Evolutionary conservation across 2,113 vertebrate genomes (phyloP).

Genomic region (Pterophyllum scalare): DNA sequence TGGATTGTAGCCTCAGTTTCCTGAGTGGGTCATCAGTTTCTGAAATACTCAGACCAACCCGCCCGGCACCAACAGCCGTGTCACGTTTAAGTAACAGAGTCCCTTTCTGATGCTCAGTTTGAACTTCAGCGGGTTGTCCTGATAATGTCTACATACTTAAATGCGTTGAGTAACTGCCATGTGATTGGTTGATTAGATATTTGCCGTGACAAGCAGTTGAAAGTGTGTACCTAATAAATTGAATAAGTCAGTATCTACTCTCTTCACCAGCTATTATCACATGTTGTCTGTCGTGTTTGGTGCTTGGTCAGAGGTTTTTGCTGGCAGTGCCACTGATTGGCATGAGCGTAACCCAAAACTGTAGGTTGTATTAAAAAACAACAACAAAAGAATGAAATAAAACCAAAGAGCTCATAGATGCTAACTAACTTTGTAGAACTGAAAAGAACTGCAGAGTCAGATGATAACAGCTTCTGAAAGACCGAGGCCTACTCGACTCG

Average conservation of each 20-base stretch:
- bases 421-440: not conserved
- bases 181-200: not conserved
- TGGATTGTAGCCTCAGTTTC: not conserved
- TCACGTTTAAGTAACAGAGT: not conserved
- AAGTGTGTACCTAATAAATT: not conserved
- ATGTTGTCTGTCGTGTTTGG: not conserved
- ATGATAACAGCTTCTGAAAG: slow-evolving; percentile 3
- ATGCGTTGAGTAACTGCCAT: not conserved
- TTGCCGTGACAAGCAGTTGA: not conserved
- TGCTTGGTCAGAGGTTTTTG: not conserved
- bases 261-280: not conserved
- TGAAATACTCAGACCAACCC: not conserved
- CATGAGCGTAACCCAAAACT: too few species aligned
- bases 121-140: not conserved
- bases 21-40: not conserved
- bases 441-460: not conserved
- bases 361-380: too few species aligned
- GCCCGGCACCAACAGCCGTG: not conserved
- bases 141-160: not conserved
- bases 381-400: too few species aligned
- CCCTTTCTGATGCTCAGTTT: not conserved
- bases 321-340: too few species aligned
- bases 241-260: not conserved
- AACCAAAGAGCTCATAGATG: not conserved
- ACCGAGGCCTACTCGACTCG: not conserved